Evolutionary conservation across 2,113 vertebrate species (phyloP), one percentile per base, ranked within the genome.

Genomic region (Strix uralensis): DNA sequence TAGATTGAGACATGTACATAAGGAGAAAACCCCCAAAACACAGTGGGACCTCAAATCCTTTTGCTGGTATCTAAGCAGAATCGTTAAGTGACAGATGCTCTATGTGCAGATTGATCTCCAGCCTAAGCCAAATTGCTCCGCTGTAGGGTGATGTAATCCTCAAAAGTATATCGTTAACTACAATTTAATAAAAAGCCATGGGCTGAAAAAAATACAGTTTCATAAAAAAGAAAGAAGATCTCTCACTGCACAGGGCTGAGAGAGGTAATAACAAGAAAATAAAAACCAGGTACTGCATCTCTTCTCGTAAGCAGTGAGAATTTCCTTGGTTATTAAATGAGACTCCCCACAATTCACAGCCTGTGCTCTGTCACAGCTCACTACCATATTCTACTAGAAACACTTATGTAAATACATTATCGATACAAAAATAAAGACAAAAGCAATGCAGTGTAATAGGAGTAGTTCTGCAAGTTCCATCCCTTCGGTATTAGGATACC

Each of bases 151-250:
- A 92, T 74, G 80, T 79, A 96, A 97, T 88, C 84, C 93, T 95
- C 93, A 58, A 13, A 95, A 91, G 66, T 26, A 17, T 47, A 81
- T 34, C 2, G 3, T 91, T 93, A 96, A 94, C 78, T 78, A 59
- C 73, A 66, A 90, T 44, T 97, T 94, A 95, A 96, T 97, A 95
- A 96, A 96, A 92, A 93, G 82, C 77, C 70, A 73, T 3, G 29
- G 69, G 83, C 62, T 89, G 80, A 72, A 92, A 93, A 96, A 94
- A 86, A 92, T 73, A 93, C 23, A 66, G 83, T 57, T 96, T 74
- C 88, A 95, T 94, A 78, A 92, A 96, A 86, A 89, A 81, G 36
- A 95, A 87, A 77, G 47, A 91, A 74, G 70, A 88, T 42, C n/a
- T 84, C 72, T 90, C 30, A 2, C 42, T 52, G 63, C 57, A 75